Evolutionary conservation across 2,888 invertebrate genomes (phyloP).

Genomic region (Lasius fuliginosus): DNA sequence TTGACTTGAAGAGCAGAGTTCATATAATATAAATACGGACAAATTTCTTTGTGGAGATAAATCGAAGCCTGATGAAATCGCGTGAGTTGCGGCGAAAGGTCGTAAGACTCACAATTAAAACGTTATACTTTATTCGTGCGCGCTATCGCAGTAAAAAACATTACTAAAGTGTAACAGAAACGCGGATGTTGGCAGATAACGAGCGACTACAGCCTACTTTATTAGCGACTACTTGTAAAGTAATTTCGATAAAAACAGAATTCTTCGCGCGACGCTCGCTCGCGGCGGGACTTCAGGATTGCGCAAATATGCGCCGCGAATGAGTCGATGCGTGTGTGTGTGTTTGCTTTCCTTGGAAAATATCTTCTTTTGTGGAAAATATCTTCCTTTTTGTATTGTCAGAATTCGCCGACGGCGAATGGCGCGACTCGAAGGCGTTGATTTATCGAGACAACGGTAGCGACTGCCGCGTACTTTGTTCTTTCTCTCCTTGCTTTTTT

Average conservation of each 20-base stretch:
- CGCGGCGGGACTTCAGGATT: not conserved
- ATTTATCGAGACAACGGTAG: slow-evolving; percentile 40
- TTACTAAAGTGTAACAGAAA: slow-evolving; percentile 20
- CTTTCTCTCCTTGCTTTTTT: slow-evolving; percentile 8
- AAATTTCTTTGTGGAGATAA: no score
- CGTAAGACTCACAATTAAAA: no score
- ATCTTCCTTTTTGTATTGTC: not conserved
- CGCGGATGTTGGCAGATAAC: not conserved
- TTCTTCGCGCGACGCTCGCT: not conserved
- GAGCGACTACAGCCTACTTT: not conserved
- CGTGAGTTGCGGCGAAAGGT: no score
- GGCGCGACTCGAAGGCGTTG: slow-evolving; percentile 20
- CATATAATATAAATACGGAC: no score
- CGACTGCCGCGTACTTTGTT: slow-evolving; percentile 20
- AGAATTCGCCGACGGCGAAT: not conserved
- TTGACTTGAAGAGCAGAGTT: no score
- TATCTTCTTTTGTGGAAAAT: slow-evolving; percentile 5
- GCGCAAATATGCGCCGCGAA: not conserved
- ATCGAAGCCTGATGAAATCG: no score
- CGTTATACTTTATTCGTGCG: no score
- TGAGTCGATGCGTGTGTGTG: not conserved
- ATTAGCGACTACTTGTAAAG: slow-evolving; percentile 46
- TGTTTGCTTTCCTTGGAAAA: not conserved
- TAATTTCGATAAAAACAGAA: not conserved
- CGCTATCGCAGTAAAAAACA: no score